phyloP scores from a whole-genome alignment of 2,113 vertebrate genomes.

The Hippocampus comes region DNA sequence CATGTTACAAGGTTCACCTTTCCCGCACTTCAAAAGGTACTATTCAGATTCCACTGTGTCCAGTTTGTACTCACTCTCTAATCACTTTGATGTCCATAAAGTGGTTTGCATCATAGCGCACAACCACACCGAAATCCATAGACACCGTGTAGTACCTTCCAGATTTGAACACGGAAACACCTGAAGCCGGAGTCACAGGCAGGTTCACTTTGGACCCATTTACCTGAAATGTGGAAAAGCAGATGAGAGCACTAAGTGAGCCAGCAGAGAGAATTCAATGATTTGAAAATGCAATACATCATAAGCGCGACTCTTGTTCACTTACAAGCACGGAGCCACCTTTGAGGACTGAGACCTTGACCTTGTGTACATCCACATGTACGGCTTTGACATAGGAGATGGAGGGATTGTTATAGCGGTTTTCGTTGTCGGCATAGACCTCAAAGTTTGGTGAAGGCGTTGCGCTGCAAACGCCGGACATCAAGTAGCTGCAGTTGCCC shows the following conservation, averaged over 20 bases:
- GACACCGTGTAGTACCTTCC: conserved; percentile 57
- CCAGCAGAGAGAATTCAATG: not conserved
- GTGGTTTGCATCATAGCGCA: conserved; percentile 74
- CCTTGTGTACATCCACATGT: conserved; percentile 59
- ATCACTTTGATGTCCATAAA: conserved; percentile 71
- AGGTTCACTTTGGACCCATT: conserved; percentile 57
- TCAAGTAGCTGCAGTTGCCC: conserved; percentile 77
- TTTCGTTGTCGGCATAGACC: conserved; percentile 72
- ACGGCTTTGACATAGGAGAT: conserved; percentile 74
- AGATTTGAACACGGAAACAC: conserved; percentile 55
- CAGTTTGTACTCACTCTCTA: conserved; percentile 66
- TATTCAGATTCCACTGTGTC: not conserved
- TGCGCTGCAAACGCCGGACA: conserved; percentile 65
- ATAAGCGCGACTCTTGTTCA: not conserved
- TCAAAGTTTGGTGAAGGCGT: conserved; percentile 61
- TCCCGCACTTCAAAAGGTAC: not conserved
- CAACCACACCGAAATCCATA: conserved; percentile 67
- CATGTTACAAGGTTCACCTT: not conserved
- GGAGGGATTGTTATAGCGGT: conserved; percentile 60
- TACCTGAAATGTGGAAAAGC: conserved; percentile 11
- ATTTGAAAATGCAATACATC: not conserved
- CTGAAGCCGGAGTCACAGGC: conserved; percentile 26
- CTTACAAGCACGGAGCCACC: conserved; percentile 70
- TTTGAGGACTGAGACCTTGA: conserved; percentile 72
- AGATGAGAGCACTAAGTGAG: not conserved